phyloP scores from a whole-genome alignment of 2,888 invertebrate genomes.

The Noctua pronuba region DNA sequence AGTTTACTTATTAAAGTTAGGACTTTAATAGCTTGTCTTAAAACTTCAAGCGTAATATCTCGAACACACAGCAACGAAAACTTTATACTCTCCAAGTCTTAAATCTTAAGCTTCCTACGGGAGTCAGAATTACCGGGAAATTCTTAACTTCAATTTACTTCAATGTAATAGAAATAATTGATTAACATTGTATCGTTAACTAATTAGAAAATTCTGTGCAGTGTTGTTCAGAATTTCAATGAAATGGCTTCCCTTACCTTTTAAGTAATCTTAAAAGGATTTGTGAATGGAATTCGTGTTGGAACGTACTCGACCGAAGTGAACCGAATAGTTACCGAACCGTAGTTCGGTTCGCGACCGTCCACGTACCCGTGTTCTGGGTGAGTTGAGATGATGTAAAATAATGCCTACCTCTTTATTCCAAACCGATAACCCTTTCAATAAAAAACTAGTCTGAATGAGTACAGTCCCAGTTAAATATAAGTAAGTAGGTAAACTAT shows the following conservation, averaged over 20 bases:
- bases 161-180: slow-evolving; percentile 18
- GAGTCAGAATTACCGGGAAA: slow-evolving; percentile 23
- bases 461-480: background rate
- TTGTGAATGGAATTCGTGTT: background rate
- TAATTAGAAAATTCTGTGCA: background rate
- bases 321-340: background rate
- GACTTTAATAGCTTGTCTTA: background rate
- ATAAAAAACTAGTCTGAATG: background rate
- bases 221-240: background rate
- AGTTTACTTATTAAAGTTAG: background rate
- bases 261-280: background rate
- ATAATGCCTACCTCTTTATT: background rate
- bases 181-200: background rate
- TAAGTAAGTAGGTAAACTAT: background rate
- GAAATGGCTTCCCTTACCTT: background rate
- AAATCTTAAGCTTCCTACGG: slow-evolving; percentile 29
- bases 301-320: background rate
- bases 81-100: slow-evolving; percentile 30
- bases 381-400: background rate
- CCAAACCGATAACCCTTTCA: background rate
- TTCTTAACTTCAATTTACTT: background rate
- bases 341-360: background rate
- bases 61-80: slow-evolving; percentile 25
- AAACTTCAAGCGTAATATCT: slow-evolving; percentile 27
- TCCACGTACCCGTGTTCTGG: background rate